phyloP scores from a whole-genome alignment of 2,113 vertebrate species.

The Perccottus glenii region DNA sequence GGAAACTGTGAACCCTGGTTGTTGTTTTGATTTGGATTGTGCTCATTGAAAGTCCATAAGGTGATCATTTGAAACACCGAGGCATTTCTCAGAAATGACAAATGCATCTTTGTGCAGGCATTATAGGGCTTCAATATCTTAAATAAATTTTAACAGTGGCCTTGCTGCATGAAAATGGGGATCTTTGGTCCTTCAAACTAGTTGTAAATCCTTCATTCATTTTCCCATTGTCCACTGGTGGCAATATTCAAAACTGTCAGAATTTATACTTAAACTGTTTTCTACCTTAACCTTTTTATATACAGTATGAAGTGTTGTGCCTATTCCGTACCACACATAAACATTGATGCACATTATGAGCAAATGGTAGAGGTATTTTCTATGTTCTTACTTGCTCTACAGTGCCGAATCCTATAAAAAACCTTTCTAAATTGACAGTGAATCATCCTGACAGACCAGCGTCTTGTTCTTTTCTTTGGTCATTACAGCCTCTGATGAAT shows the following conservation, averaged over 20 bases:
- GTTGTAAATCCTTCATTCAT: not conserved
- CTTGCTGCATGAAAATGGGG: not conserved
- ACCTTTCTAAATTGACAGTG: slow-evolving; percentile 64
- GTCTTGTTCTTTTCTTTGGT: slow-evolving; percentile 61
- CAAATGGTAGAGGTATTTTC: slow-evolving; percentile 13
- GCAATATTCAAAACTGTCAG: too few relatives aligned
- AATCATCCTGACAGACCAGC: slow-evolving; percentile 71
- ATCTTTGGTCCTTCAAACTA: not conserved
- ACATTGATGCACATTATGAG: slow-evolving; percentile 8
- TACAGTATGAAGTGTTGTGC: too few relatives aligned
- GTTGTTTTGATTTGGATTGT: slow-evolving; percentile 6
- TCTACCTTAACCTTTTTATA: too few relatives aligned
- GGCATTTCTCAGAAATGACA: slow-evolving; percentile 4
- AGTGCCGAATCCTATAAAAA: slow-evolving; percentile 35
- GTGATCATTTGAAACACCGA: slow-evolving; percentile 21
- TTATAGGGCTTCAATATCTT: slow-evolving; percentile 10
- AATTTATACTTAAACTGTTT: too few relatives aligned
- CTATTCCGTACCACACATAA: too few relatives aligned
- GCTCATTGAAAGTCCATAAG: not conserved
- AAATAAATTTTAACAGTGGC: slow-evolving; percentile 22
- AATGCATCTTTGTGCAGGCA: slow-evolving; percentile 1
- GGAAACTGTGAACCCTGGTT: not conserved
- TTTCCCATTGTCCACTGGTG: too few relatives aligned
- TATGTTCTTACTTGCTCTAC: slow-evolving; percentile 16
- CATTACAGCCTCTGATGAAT: slow-evolving; percentile 57